phyloP scores from a whole-genome alignment of 1,140 invertebrate genomes.

The Saccostrea echinata region DNA sequence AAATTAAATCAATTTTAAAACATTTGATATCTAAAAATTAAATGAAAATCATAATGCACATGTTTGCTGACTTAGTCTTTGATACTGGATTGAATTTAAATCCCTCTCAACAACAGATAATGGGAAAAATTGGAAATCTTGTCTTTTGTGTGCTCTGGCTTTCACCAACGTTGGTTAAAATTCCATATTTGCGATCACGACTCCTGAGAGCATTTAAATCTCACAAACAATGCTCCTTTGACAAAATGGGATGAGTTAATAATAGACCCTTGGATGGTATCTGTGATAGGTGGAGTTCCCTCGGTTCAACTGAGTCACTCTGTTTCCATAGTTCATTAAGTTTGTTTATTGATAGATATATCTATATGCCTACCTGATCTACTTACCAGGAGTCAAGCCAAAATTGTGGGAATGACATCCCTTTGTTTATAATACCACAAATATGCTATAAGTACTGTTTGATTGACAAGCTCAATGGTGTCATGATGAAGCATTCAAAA shows the following conservation, averaged over 20 bases:
- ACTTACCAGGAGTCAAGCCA: background rate
- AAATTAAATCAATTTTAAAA: too few relatives aligned
- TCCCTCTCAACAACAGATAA: background rate
- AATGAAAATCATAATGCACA: background rate
- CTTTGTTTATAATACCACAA: slow-evolving; percentile 24
- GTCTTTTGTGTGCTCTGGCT: slow-evolving; percentile 8
- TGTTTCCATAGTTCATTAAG: slow-evolving; percentile 15
- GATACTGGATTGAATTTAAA: slow-evolving; percentile 21
- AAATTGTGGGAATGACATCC: slow-evolving; percentile 11
- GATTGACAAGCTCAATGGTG: slow-evolving; percentile 10
- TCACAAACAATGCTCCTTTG: slow-evolving; percentile 31
- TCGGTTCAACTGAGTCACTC: slow-evolving; percentile 24
- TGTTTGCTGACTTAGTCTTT: slow-evolving; percentile 16
- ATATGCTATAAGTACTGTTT: background rate
- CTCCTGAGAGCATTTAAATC: slow-evolving; percentile 8
- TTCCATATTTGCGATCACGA: background rate
- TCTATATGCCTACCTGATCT: background rate
- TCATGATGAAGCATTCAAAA: slow-evolving; percentile 4
- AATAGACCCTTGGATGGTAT: background rate
- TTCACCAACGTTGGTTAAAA: slow-evolving; percentile 13
- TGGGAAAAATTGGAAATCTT: background rate
- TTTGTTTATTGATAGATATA: slow-evolving; percentile 8
- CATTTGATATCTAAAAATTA: background rate
- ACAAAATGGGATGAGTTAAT: slow-evolving; percentile 29
- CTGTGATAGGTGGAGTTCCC: slow-evolving; percentile 1